A percentile compares a stretch with the other conserved stretches of the same genome.
Evolutionary conservation across 2,888 invertebrate species (phyloP).

Genomic region (Poecilus cupreus): DNA sequence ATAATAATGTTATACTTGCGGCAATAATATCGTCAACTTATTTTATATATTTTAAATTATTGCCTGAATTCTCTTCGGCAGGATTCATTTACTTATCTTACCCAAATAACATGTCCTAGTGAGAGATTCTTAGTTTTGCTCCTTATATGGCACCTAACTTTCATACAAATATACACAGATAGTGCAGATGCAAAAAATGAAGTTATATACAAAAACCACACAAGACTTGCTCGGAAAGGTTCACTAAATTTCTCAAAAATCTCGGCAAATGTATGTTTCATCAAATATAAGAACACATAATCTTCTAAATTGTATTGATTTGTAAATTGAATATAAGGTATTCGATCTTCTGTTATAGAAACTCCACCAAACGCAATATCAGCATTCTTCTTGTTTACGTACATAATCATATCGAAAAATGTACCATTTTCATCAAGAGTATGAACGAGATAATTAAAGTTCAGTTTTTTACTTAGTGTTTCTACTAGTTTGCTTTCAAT

Average conservation of each 20-base stretch:
- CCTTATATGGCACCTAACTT: neutral
- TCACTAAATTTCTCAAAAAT: constrained; percentile 58
- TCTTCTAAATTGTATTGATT: constrained; percentile 59
- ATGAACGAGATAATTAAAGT: constrained; percentile 38
- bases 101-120: constrained; percentile 37
- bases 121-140: neutral
- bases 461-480: constrained; percentile 49
- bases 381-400: constrained; percentile 5
- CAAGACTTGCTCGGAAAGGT: constrained; percentile 56
- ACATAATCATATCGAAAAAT: constrained; percentile 52
- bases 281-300: constrained; percentile 60
- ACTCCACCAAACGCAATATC: constrained; percentile 53
- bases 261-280: constrained; percentile 49
- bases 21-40: too few relatives aligned
- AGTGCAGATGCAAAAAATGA: neutral
- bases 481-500: constrained; percentile 49
- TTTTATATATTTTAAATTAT: too few relatives aligned
- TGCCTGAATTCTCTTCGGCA: too few relatives aligned
- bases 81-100: too few relatives aligned
- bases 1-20: too few relatives aligned
- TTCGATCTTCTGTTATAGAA: constrained; percentile 53
- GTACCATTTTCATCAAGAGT: constrained; percentile 16
- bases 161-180: constrained; percentile 1
- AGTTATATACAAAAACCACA: constrained; percentile 37
- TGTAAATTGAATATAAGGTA: constrained; percentile 53